Evolutionary conservation across 2,888 invertebrate genomes (phyloP).

Genomic region (Drosophila monieri): DNA sequence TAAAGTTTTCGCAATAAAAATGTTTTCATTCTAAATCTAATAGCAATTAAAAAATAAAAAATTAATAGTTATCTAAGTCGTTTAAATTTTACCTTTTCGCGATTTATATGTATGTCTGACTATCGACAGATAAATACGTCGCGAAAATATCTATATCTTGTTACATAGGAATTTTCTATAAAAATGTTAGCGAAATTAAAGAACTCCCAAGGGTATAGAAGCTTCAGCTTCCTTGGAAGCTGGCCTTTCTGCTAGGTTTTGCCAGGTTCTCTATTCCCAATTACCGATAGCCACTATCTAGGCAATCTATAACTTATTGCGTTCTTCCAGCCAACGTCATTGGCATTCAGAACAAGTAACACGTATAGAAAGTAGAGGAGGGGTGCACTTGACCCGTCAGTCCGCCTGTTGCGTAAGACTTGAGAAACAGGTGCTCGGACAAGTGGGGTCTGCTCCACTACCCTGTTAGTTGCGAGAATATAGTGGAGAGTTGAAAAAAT

Average conservation of each 20-base stretch:
- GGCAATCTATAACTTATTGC: not conserved
- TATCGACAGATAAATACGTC: no score
- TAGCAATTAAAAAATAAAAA: no score
- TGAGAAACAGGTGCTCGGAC: not conserved
- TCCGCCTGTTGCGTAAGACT: constrained; percentile 5
- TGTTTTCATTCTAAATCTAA: no score
- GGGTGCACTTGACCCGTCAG: constrained; percentile 7
- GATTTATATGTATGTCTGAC: no score
- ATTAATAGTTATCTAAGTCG: no score
- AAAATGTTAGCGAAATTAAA: not conserved
- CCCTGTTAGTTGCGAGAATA: not conserved
- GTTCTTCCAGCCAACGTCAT: not conserved
- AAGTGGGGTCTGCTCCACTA: not conserved
- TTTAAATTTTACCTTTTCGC: no score
- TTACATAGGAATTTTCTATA: no score
- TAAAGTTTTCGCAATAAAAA: no score
- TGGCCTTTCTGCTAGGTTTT: not conserved
- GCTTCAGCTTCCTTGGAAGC: not conserved
- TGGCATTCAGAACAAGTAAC: constrained; percentile 4
- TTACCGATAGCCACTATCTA: not conserved
- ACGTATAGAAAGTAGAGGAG: constrained; percentile 2
- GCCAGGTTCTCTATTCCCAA: not conserved
- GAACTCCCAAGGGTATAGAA: not conserved
- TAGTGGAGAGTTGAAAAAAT: not conserved
- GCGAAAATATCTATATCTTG: no score